Evolutionary conservation across 2,888 invertebrate genomes (phyloP), one percentile per base, ranked within the genome.

Genomic region (Hedychridium roseum): DNA sequence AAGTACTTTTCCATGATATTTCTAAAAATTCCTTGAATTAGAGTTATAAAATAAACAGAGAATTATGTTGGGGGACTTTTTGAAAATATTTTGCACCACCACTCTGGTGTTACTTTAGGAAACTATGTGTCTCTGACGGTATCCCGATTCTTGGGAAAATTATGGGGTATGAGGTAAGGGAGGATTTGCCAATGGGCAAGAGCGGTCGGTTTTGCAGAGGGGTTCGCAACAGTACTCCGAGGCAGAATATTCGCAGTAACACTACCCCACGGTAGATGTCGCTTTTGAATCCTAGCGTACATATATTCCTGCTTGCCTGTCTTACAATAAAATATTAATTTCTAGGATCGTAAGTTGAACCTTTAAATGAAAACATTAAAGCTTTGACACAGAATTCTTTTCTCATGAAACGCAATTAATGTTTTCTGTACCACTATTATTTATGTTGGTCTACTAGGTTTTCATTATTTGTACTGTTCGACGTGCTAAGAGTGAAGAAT

Each of bases 121-220:
- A 78, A 78, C 78, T 78, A 70, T 60, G 52, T 72, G 67, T 72
- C 77, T 68, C 76, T 57, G 74, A 70, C 54, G 76, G 76, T 78
- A 77, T 61, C 58, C 59, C 60, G 65, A 60, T 59, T 57, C 52
- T 32, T 35, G 40, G 51, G 57, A 54, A 57, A 57, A 44, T 50
- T 50, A 50, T 42, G 66, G 67, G 70, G 52, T 57, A 57, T 57
- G 64, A 67, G 66, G 73, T 64, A 70, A 70, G 71, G 71, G 67
- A 71, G 71, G 69, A 54, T 71, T 71, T 56, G 68, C 66, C 64
- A 70, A 71, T 66, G 56, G 57, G 55, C 54, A 45, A 52, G 66
- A 64, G 71, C 76, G 60, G 75, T 74, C 74, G 78, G 73, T 78
- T 69, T 53, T 67, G 74, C 71, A 73, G 76, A 70, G 66, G 70